These are phyloP conservation scores for Anseranas semipalmata DNA, from an alignment of 2,113 vertebrate species.

Conservation along the genomic window DNA sequence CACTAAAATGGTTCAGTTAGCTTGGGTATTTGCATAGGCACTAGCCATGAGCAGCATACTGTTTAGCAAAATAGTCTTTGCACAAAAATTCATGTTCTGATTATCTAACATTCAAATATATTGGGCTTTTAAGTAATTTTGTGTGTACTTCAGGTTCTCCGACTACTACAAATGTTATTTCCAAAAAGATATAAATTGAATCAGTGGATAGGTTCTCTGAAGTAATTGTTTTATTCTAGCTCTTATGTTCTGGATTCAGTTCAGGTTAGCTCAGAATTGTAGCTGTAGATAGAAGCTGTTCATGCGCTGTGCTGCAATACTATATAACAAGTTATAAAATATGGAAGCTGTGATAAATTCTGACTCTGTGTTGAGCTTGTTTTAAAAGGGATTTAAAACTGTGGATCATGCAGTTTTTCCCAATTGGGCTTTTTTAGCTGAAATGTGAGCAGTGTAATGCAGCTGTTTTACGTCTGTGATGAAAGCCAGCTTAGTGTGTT, in stretches of 20 bases:
- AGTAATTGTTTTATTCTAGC: not conserved
- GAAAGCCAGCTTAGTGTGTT: slow-evolving; percentile 10
- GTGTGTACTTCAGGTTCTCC: not conserved
- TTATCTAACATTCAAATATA: not conserved
- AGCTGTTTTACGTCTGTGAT: slow-evolving; percentile 7
- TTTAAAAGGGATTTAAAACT: slow-evolving; percentile 32
- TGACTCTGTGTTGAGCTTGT: slow-evolving; percentile 3
- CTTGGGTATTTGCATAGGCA: not conserved
- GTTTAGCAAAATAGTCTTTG: not conserved
- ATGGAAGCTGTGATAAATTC: not conserved
- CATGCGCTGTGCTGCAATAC: not conserved
- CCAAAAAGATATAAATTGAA: not conserved
- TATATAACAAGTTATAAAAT: not conserved
- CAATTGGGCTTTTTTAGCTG: not conserved
- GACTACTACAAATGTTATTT: not conserved
- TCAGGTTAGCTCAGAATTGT: not conserved
- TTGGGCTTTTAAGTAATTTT: not conserved
- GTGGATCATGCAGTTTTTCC: not conserved
- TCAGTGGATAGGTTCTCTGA: not conserved
- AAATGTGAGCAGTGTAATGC: not conserved
- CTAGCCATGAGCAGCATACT: not conserved
- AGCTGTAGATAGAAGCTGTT: not conserved
- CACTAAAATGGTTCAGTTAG: not conserved
- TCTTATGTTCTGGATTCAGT: not conserved
- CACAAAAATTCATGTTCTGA: not conserved